Conservation (phyloP, 2,888 invertebrate species). For the Escarpia spicata region DNA sequence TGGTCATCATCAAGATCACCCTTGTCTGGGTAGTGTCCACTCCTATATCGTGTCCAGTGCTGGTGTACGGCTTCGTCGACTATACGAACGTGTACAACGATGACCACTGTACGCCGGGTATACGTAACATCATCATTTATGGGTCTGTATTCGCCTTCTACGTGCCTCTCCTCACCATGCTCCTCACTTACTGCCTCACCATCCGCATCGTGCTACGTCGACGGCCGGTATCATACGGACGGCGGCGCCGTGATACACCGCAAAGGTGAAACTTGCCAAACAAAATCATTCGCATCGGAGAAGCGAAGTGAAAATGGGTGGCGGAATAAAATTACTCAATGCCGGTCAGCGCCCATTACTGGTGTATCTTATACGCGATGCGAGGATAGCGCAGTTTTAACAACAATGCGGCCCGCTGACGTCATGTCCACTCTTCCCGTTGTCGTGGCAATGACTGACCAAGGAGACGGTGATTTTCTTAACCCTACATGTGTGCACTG, state of each 20-base stretch:
- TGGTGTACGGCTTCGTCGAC: slow-evolving; percentile 57
- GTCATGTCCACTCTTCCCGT: background rate
- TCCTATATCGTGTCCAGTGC: slow-evolving; percentile 66
- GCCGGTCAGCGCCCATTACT: background rate
- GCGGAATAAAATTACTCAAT: background rate
- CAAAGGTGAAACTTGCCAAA: slow-evolving; percentile 13
- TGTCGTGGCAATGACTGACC: background rate
- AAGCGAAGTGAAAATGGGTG: slow-evolving; percentile 14
- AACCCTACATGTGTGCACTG: background rate
- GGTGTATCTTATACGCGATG: background rate
- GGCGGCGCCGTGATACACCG: slow-evolving; percentile 31
- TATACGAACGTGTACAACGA: slow-evolving; percentile 50
- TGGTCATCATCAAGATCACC: slow-evolving; percentile 79
- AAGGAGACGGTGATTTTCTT: background rate
- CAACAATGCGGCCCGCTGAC: background rate
- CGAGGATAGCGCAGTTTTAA: background rate
- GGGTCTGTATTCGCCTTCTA: slow-evolving; percentile 96
- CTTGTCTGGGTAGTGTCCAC: slow-evolving; percentile 91
- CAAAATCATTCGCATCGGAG: background rate
- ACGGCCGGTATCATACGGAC: slow-evolving; percentile 46
- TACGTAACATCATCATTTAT: slow-evolving; percentile 71
- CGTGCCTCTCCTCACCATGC: slow-evolving; percentile 93
- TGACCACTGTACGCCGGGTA: slow-evolving; percentile 53
- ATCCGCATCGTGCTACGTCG: slow-evolving; percentile 77
- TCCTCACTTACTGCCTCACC: slow-evolving; percentile 90